Evolutionary conservation across 2,113 vertebrate species (phyloP).

Genomic region (Cyanoliseus patagonus): DNA sequence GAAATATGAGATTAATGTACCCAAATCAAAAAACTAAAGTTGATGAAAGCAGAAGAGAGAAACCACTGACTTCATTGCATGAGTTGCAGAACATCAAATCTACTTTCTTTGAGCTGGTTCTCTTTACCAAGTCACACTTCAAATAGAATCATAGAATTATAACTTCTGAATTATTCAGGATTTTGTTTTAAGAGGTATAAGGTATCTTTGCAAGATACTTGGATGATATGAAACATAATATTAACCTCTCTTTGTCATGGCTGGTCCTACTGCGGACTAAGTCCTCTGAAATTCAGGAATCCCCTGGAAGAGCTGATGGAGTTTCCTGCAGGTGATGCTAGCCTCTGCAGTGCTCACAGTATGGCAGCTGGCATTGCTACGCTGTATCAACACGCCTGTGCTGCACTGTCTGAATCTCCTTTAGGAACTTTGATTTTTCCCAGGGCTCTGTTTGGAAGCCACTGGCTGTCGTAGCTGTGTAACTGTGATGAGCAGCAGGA

Average conservation of each 20-base stretch:
- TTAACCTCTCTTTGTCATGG: background rate
- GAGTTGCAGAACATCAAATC: background rate
- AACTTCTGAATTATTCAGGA: background rate
- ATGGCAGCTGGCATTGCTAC: background rate
- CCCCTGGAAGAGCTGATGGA: background rate
- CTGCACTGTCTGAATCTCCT: background rate
- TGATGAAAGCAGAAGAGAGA: background rate
- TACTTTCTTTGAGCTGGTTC: background rate
- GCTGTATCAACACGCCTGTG: background rate
- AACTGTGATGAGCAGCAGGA: background rate
- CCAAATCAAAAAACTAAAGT: background rate
- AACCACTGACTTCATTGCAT: accelerated
- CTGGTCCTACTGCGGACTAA: accelerated
- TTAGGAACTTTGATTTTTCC: background rate
- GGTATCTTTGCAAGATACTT: background rate
- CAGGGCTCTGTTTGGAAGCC: accelerated
- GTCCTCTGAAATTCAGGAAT: background rate
- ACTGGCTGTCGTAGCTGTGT: background rate
- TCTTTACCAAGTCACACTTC: background rate
- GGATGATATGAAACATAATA: background rate
- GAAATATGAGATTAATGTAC: background rate
- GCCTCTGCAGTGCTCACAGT: background rate
- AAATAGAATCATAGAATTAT: background rate
- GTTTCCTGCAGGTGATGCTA: background rate
- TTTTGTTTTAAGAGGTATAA: background rate